Evolutionary conservation across 2,888 invertebrate genomes (phyloP), one percentile per base, ranked within the genome.

Genomic region (Timema podura): DNA sequence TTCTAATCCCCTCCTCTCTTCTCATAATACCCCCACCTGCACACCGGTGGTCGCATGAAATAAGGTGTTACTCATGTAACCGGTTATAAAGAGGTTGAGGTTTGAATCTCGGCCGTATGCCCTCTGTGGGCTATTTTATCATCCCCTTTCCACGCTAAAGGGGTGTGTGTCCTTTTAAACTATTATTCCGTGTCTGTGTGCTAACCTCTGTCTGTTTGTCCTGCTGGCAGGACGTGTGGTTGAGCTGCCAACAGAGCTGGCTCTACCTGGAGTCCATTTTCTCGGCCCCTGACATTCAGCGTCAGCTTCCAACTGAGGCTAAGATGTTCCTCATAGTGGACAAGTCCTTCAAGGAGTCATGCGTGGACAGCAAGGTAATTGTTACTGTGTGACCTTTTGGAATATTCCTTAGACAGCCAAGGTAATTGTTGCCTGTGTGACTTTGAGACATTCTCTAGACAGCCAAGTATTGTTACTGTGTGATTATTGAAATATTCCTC

Each of bases 191-290:
- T n/a, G n/a, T n/a, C n/a, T n/a, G n/a, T n/a, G n/a, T n/a, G n/a
- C n/a, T n/a, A n/a, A n/a, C n/a, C n/a, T 49, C 11, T 49, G 51
- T 45, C 48, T 65, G 65, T 59, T 13, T 65, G 9, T 65, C 3
- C 68, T 74, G 69, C 64, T 78, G 77, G 69, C 78, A 92, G 93
- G 96, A 96, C 79, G 92, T 92, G 79, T 96, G 96, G 96, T 85
- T 87, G 76, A 85, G 88, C 71, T 95, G 95, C 76, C 96, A 96
- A 80, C 90, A 91, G 76, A 91, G 91, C n/a, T 97, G 97, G 96
- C 86, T 96, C 54, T 96, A 97, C 79, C 83, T 97, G 76, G 96
- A 97, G 81, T 94, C 95, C 0, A 96, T 97, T 78, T 97, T 97
- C 81, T 91, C 93, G 9, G 95, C 96, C 0, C 94, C 96, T 0